Evolutionary conservation across 1,140 invertebrate species (phyloP).

Genomic region (Ips nitidus): DNA sequence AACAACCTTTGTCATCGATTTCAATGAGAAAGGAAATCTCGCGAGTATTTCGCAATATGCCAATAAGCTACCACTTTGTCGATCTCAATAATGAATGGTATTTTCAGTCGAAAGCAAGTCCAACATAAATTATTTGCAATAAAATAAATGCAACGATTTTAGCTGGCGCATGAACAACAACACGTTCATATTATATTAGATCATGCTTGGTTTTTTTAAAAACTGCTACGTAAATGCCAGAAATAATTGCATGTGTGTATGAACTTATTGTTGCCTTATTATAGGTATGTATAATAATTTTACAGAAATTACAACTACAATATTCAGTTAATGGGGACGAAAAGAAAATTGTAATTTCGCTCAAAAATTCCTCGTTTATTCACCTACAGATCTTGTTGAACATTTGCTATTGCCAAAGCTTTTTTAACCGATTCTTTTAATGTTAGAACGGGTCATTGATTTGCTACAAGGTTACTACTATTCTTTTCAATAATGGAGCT

Average conservation of each 20-base stretch:
- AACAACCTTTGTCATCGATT: constrained; percentile 8
- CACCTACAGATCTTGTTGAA: constrained; percentile 11
- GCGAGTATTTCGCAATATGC: constrained; percentile 28
- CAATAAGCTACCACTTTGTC: constrained; percentile 5
- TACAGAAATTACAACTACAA: too few relatives aligned
- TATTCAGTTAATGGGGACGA: too few relatives aligned
- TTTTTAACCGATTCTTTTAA: constrained; percentile 17
- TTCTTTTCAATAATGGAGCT: not conserved
- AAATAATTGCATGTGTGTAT: constrained; percentile 9
- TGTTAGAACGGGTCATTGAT: constrained; percentile 17
- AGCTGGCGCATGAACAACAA: constrained; percentile 8
- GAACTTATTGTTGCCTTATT: not conserved
- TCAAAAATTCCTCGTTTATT: not conserved
- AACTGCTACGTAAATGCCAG: constrained; percentile 6
- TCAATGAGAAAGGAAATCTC: constrained; percentile 11
- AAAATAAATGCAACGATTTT: constrained; percentile 9
- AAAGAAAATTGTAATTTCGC: too few relatives aligned
- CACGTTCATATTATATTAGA: constrained; percentile 2
- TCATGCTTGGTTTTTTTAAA: constrained; percentile 10
- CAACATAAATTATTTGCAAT: constrained; percentile 11
- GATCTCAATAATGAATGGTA: constrained; percentile 14
- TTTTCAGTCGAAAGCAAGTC: constrained; percentile 9
- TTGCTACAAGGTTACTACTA: constrained; percentile 16
- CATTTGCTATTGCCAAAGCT: constrained; percentile 11
- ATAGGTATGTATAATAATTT: not conserved